phyloP scores from a whole-genome alignment of 1,140 invertebrate species.

The Drosophila pectinifera region DNA sequence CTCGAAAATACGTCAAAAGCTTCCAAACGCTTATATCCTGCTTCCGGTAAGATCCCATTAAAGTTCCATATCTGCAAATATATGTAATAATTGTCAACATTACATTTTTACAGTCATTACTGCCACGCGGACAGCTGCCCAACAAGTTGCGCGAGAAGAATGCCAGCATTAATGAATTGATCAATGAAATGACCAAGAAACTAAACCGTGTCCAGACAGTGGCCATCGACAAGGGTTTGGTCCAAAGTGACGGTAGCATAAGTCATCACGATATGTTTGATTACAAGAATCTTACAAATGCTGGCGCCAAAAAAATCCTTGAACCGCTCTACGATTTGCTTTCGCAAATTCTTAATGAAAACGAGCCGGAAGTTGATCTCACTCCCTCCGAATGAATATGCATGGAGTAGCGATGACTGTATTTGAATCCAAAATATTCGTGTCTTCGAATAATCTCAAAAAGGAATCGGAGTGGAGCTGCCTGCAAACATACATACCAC shows the following conservation, averaged over 20 bases:
- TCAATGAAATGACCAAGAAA: slow-evolving; percentile 86
- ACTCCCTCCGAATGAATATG: slow-evolving; percentile 88
- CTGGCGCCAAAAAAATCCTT: slow-evolving; percentile 93
- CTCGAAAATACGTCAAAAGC: slow-evolving; percentile 89
- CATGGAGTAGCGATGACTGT: neutral
- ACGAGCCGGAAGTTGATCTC: slow-evolving; percentile 89
- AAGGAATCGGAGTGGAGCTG: slow-evolving; percentile 5
- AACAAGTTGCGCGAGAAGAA: slow-evolving; percentile 92
- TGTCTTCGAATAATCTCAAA: slow-evolving; percentile 8
- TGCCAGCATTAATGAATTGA: slow-evolving; percentile 89
- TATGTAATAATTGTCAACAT: neutral
- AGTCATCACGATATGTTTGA: slow-evolving; percentile 94
- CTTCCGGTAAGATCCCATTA: slow-evolving; percentile 89
- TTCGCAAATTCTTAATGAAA: slow-evolving; percentile 90
- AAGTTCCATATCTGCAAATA: neutral
- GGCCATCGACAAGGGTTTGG: slow-evolving; percentile 90
- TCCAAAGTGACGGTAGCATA: slow-evolving; percentile 92
- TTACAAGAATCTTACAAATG: slow-evolving; percentile 93
- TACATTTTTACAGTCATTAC: slow-evolving; percentile 88
- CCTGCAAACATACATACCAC: slow-evolving; percentile 19
- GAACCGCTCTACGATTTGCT: slow-evolving; percentile 92
- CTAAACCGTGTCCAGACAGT: slow-evolving; percentile 89
- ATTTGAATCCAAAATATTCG: slow-evolving; percentile 13
- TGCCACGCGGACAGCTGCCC: slow-evolving; percentile 93
- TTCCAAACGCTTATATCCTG: slow-evolving; percentile 92